Evolutionary conservation across 1,140 invertebrate genomes (phyloP).

Genomic region (Drosophila subpulchrella): DNA sequence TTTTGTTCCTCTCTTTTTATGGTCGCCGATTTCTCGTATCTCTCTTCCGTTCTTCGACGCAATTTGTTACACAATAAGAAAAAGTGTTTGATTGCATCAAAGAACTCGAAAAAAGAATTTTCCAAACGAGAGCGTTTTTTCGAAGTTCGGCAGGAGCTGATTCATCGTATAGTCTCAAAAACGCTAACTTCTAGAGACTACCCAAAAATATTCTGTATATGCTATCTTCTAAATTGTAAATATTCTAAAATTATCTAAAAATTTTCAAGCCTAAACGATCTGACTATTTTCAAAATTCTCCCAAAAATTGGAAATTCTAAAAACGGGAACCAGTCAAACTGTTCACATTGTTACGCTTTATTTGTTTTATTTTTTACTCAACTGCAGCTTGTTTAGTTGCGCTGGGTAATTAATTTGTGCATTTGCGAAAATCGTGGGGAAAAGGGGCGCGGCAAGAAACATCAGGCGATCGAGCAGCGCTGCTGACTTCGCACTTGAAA

Average conservation of each 20-base stretch:
- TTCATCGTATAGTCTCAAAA: background rate
- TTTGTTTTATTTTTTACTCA: slow-evolving; percentile 17
- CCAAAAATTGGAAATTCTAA: background rate
- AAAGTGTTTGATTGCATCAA: slow-evolving; percentile 39
- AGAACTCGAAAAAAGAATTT: background rate
- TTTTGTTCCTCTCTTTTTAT: slow-evolving; percentile 64
- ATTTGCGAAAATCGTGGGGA: slow-evolving; percentile 35
- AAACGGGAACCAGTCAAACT: background rate
- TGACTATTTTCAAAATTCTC: background rate
- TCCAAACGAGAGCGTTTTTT: background rate
- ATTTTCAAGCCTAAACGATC: no score
- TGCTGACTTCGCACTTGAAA: slow-evolving; percentile 46
- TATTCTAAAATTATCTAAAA: no score
- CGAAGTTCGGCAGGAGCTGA: background rate
- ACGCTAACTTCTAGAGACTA: background rate
- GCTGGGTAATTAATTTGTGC: slow-evolving; percentile 38
- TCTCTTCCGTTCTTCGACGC: slow-evolving; percentile 57
- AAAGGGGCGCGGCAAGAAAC: slow-evolving; percentile 42
- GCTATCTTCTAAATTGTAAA: background rate
- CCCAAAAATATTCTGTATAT: no score
- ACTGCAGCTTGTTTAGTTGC: slow-evolving; percentile 41
- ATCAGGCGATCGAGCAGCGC: slow-evolving; percentile 70
- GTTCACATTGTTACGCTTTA: slow-evolving; percentile 17
- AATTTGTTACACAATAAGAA: slow-evolving; percentile 78
- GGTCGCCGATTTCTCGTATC: slow-evolving; percentile 36